Percentiles rank a stretch among this genome's conserved stretches.
phyloP scores from a whole-genome alignment of 2,797 vertebrate species.

The Simalia tracyae region DNA sequence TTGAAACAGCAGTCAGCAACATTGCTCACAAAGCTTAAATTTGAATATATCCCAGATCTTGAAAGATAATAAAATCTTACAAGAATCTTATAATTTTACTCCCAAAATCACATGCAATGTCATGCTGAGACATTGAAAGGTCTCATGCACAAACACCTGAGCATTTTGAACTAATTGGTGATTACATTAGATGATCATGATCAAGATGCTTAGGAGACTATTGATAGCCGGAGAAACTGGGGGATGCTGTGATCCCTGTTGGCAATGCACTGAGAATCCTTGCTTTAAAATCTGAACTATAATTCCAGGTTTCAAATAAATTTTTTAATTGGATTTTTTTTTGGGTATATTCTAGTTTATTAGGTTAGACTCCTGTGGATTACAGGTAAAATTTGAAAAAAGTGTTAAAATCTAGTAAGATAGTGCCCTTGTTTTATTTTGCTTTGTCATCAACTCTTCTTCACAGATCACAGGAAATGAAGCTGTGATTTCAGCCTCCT shows the following conservation, averaged over 20 bases:
- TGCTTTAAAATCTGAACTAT: background rate
- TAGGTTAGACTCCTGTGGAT: slow-evolving; percentile 50
- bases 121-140: background rate
- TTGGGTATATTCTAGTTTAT: slow-evolving; percentile 11
- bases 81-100: background rate
- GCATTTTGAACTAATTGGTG: background rate
- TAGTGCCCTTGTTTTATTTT: slow-evolving; percentile 51
- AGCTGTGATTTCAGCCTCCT: slow-evolving; percentile 57
- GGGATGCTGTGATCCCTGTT: background rate
- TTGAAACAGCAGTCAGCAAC: background rate
- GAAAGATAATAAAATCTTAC: background rate
- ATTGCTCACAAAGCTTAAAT: background rate
- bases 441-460: slow-evolving; percentile 50
- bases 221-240: background rate
- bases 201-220: background rate
- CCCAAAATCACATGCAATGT: background rate
- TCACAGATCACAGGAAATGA: slow-evolving; percentile 55
- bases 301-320: slow-evolving; percentile 30
- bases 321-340: background rate
- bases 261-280: background rate
- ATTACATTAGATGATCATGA: background rate
- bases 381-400: slow-evolving; percentile 61
- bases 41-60: background rate
- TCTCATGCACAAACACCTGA: background rate
- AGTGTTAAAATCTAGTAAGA: slow-evolving; percentile 56